A percentile compares a stretch with the other conserved stretches of the same genome.
These are phyloP conservation scores for Crioceris asparagi DNA, from an alignment of 2,888 invertebrate species.

Conservation along the genomic window DNA sequence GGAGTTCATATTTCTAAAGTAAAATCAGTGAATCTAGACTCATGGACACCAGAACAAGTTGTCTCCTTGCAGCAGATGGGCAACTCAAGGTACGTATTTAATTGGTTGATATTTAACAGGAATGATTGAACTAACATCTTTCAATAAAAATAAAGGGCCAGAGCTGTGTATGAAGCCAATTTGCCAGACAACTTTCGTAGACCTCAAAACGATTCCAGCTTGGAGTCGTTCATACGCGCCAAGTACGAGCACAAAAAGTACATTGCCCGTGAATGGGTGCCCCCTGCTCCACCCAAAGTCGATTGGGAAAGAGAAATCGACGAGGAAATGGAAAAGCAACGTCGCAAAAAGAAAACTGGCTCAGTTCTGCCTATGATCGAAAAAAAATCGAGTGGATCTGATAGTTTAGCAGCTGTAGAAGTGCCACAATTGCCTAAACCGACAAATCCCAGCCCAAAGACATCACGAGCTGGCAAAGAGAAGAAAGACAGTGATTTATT, in stretches of 20 bases:
- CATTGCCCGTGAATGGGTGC: constrained; percentile 96
- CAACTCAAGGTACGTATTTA: constrained; percentile 52
- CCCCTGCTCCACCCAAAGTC: constrained; percentile 66
- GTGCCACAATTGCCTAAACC: constrained; percentile 53
- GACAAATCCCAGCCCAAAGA: constrained; percentile 45
- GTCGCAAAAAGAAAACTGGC: constrained; percentile 64
- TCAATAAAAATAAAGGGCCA: constrained; percentile 51
- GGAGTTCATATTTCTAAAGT: constrained; percentile 99
- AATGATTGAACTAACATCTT: too few species aligned
- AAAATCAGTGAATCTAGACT: constrained; percentile 94
- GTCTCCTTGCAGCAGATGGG: constrained; percentile 93
- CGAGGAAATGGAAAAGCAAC: constrained; percentile 56
- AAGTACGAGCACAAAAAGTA: constrained; percentile 99
- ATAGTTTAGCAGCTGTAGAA: constrained; percentile 24
- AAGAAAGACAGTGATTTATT: constrained; percentile 29
- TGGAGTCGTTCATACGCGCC: constrained; percentile 93
- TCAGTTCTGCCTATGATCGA: not conserved
- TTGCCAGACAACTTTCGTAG: constrained; percentile 89
- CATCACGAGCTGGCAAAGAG: constrained; percentile 31
- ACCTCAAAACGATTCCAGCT: constrained; percentile 85
- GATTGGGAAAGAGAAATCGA: constrained; percentile 57
- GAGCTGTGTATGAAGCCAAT: constrained; percentile 96
- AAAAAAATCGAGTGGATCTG: not conserved
- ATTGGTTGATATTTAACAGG: not conserved
- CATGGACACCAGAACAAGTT: constrained; percentile 95